Conservation (phyloP, 2,113 vertebrate species). For the Arizona elegans region DNA sequence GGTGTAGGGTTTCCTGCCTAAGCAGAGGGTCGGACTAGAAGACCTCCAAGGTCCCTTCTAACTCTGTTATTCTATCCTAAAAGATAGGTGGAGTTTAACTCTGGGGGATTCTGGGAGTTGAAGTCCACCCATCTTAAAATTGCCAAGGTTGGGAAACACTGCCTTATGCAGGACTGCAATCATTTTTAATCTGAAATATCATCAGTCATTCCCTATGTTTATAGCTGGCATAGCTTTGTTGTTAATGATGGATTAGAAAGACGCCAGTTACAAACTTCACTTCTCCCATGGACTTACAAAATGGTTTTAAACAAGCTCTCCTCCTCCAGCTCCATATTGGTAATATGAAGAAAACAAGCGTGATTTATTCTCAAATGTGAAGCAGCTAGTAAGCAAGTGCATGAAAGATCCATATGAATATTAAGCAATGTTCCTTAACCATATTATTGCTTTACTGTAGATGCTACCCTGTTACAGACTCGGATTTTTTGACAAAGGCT, state of each 20-base stretch:
- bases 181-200: not conserved
- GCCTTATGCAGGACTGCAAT: too few relatives aligned
- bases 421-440: not conserved
- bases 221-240: not conserved
- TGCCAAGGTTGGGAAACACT: too few relatives aligned
- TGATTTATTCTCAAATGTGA: not conserved
- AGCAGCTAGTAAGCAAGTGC: not conserved
- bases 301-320: not conserved
- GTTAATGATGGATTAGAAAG: not conserved
- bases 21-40: too few relatives aligned
- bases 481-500: not conserved
- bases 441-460: not conserved
- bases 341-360: not conserved
- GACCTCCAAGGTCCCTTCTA: too few relatives aligned
- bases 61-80: too few relatives aligned
- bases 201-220: not conserved
- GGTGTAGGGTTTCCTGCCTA: too few relatives aligned
- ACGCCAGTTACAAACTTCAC: not conserved
- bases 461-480: not conserved
- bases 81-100: too few relatives aligned
- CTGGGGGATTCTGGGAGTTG: too few relatives aligned
- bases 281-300: not conserved
- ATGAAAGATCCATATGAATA: not conserved
- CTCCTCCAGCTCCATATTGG: not conserved
- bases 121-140: too few relatives aligned